Base-by-base conservation (phyloP, 2,113 vertebrate species). In the Campylorhamphus procurvoides region DNA sequence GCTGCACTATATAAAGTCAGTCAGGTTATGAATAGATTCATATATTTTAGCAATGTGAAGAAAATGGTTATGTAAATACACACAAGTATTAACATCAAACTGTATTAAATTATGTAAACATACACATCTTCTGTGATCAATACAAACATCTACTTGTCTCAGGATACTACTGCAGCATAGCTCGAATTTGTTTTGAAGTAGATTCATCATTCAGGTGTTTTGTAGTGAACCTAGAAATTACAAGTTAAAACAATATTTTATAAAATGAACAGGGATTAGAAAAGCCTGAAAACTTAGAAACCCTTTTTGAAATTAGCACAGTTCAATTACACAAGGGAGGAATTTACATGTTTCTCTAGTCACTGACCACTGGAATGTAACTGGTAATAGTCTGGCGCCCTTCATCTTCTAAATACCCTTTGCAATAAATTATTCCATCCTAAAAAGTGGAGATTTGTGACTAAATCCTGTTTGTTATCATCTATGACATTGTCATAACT, bases 61-160 rank as follows among this genome's bases (percentile, higher is more conserved):
- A 98, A 98, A 98, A 98, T 96, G 97, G 97, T 98, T 98, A 98
- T 98, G 99, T 98, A 98, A 99, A 99, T 98, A 98, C 98, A 98
- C 97, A 98, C 98, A 97, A 99, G 98, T 99, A 99, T 99, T 98
- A 99, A 99, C 99, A 99, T 97, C 98, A 97, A 99, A 98, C 98
- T 98, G 98, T 98, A 98, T 99, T 99, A 99, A 99, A 99, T 99
- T 99, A 99, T 99, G 99, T 99, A 99, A 99, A 99, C 99, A 99
- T 99, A 98, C 99, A 99, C 99, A 99, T 99, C 99, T 99, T 98
- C 98, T 98, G 99, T 99, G 99, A 98, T 99, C 99, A 98, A 98
- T 97, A 98, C 98, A 98, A 93, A 97, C 98, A 98, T 98, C 98
- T 99, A 98, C 98, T 98, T 98, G 96, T 98, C 94, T 89, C 93